Evolutionary conservation across 2,113 vertebrate genomes (phyloP).

Genomic region (Acrocephalus kingi): DNA sequence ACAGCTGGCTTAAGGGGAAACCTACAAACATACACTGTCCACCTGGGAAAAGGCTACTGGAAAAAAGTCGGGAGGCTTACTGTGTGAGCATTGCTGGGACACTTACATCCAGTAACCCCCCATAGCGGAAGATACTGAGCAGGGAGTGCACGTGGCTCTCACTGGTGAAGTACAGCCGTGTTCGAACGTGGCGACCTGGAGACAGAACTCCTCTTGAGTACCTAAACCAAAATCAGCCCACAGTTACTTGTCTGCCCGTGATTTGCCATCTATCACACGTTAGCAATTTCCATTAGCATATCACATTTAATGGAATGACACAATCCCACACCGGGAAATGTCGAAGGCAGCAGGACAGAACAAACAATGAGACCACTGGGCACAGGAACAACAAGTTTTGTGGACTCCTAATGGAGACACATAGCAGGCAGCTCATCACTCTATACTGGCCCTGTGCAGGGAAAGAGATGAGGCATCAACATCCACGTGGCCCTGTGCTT

Average conservation of each 20-base stretch:
- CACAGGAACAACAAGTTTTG: neutral
- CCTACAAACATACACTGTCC: neutral
- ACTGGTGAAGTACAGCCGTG: conserved; percentile 96
- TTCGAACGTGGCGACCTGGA: conserved; percentile 93
- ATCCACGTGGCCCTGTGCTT: neutral
- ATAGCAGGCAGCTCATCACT: neutral
- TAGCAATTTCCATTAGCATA: neutral
- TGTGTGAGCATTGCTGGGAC: conserved; percentile 9
- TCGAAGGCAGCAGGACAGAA: neutral
- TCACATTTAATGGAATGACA: neutral
- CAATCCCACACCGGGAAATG: neutral
- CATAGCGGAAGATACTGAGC: conserved; percentile 95
- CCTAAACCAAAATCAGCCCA: conserved; percentile 67
- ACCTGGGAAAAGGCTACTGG: neutral
- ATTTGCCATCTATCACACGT: neutral
- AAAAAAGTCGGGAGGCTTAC: neutral
- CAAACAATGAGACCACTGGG: neutral
- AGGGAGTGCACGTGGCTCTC: conserved; percentile 98
- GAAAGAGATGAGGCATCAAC: neutral
- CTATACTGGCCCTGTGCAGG: neutral
- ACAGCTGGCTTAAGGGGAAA: neutral
- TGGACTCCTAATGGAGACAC: neutral
- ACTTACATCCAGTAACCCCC: conserved; percentile 93
- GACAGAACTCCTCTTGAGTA: conserved; percentile 97
- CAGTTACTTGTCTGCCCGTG: neutral